Percentiles rank a stretch among this genome's conserved stretches.
These are phyloP conservation scores for Anthopleura xanthogrammica DNA, from an alignment of 92 coral and sea anemone species.

Conservation along the genomic window DNA sequence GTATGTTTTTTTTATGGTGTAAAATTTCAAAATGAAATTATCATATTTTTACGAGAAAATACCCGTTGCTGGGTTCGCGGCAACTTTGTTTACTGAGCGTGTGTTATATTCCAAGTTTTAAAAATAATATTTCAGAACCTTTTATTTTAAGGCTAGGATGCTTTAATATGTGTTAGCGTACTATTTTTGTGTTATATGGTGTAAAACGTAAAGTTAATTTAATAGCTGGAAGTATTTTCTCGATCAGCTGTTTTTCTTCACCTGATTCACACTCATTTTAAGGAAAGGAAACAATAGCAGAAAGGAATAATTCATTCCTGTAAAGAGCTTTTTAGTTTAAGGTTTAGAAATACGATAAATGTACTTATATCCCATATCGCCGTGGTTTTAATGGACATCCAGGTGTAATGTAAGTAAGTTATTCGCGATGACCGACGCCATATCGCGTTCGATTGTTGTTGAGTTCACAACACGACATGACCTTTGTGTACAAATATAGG, in stretches of 20 bases:
- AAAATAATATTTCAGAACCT: neutral
- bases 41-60: neutral
- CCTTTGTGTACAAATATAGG: neutral
- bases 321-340: neutral
- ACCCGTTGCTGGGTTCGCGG: neutral
- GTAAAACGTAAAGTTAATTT: neutral
- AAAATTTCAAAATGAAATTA: neutral
- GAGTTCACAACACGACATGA: neutral
- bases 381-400: neutral
- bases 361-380: neutral
- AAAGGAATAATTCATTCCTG: neutral
- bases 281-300: neutral
- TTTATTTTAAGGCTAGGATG: too few species aligned
- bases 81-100: constrained; percentile 4
- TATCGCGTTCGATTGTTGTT: neutral
- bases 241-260: neutral
- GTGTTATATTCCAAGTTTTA: neutral
- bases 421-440: neutral
- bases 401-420: neutral
- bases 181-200: neutral
- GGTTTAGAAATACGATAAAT: neutral
- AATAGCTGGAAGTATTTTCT: neutral
- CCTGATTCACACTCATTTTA: neutral
- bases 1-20: neutral
- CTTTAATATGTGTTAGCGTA: too few species aligned